Evolutionary conservation across 2,113 vertebrate species (phyloP).

Genomic region (Nyctereutes procyonoides): DNA sequence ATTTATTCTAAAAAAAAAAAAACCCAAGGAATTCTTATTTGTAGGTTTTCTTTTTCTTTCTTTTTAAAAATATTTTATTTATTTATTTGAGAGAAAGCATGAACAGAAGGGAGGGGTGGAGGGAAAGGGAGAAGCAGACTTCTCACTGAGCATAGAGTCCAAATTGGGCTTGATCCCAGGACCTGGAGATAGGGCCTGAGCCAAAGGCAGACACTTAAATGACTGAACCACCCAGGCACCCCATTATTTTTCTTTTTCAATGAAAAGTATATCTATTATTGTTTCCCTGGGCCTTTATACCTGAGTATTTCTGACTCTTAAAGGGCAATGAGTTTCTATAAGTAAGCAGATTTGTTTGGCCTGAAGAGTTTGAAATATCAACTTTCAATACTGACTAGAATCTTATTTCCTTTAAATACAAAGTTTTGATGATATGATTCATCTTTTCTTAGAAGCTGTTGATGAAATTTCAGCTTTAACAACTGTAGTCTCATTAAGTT

Average conservation of each 20-base stretch:
- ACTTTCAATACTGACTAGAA: not conserved
- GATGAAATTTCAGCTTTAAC: not conserved
- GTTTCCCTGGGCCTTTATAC: not conserved
- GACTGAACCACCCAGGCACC: too few relatives aligned
- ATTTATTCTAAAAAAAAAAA: constrained; percentile 43
- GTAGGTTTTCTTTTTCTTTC: not conserved
- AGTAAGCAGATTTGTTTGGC: not conserved
- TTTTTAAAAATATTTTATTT: too few relatives aligned
- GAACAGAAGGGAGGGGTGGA: too few relatives aligned
- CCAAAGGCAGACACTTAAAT: too few relatives aligned
- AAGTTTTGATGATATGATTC: not conserved
- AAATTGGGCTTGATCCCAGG: too few relatives aligned
- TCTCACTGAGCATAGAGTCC: too few relatives aligned
- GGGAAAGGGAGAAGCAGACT: too few relatives aligned
- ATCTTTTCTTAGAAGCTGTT: constrained; percentile 24
- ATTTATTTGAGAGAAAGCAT: too few relatives aligned
- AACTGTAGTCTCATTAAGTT: constrained; percentile 18
- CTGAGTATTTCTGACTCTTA: constrained; percentile 20
- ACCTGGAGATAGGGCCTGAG: too few relatives aligned
- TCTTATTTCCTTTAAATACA: constrained; percentile 30
- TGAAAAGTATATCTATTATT: not conserved
- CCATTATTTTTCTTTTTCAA: constrained; percentile 6
- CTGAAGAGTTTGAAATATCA: constrained; percentile 49
- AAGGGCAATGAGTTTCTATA: not conserved
- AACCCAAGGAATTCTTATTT: constrained; percentile 25